phyloP scores from a whole-genome alignment of 2,888 invertebrate species.

The Hedychridium roseum region DNA sequence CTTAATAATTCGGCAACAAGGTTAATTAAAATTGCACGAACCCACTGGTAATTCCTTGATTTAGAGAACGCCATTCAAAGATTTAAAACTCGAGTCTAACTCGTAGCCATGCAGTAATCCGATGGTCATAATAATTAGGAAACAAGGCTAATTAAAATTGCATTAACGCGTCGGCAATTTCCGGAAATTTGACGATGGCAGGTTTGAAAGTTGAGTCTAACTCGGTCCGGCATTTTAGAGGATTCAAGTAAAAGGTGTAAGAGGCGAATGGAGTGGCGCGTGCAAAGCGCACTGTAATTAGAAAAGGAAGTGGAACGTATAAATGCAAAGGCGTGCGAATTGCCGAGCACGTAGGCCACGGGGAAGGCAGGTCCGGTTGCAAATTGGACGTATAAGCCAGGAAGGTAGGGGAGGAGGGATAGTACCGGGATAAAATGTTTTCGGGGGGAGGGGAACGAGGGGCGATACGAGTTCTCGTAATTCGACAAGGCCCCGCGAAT shows the following conservation, averaged over 20 bases:
- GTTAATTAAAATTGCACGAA: too few relatives aligned
- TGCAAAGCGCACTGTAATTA: background rate
- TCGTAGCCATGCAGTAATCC: background rate
- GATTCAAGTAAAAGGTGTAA: background rate
- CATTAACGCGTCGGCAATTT: background rate
- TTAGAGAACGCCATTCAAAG: too few relatives aligned
- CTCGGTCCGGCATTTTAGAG: background rate
- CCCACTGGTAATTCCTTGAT: too few relatives aligned
- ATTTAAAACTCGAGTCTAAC: too few relatives aligned
- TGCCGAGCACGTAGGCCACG: too few relatives aligned
- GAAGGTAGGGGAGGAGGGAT: too few relatives aligned
- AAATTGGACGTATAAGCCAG: too few relatives aligned
- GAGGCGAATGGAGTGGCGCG: background rate
- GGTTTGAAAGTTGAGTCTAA: background rate
- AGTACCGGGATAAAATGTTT: slow-evolving; percentile 21
- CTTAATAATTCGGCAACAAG: too few relatives aligned
- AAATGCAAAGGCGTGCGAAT: background rate
- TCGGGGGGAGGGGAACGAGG: slow-evolving; percentile 28
- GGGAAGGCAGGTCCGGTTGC: too few relatives aligned
- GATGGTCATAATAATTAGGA: slow-evolving; percentile 1
- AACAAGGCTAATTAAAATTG: slow-evolving; percentile 1
- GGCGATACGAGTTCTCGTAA: slow-evolving; percentile 30
- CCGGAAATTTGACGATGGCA: background rate
- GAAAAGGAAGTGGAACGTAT: background rate
- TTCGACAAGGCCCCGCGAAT: slow-evolving; percentile 31